These are phyloP conservation scores for Nannoperca australis DNA, from an alignment of 2,797 vertebrate genomes.

Conservation along the genomic window DNA sequence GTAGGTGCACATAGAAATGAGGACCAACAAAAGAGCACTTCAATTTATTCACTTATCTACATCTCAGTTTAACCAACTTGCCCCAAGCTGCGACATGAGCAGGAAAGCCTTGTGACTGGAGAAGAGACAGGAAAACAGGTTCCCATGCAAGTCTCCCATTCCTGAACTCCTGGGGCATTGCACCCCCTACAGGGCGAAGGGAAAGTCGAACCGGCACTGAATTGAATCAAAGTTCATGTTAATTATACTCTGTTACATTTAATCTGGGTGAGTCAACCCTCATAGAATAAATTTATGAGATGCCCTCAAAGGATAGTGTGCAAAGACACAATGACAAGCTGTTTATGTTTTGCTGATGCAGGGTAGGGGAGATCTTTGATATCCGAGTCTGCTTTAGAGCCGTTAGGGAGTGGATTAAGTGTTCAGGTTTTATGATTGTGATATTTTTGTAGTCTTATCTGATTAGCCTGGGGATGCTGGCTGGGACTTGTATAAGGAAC, in stretches of 20 bases:
- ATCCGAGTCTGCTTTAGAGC: conserved; percentile 8
- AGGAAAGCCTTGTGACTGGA: conserved; percentile 80
- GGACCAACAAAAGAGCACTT: conserved; percentile 68
- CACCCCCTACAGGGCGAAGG: conserved; percentile 61
- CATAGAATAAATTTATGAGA: conserved; percentile 7
- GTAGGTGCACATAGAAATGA: conserved; percentile 55
- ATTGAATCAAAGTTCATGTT: not conserved
- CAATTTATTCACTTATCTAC: conserved; percentile 60
- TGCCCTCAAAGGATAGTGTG: conserved; percentile 40
- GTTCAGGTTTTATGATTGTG: conserved; percentile 24
- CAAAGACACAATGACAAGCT: conserved; percentile 37
- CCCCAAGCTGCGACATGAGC: conserved; percentile 67
- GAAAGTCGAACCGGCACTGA: not conserved
- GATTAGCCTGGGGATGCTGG: conserved; percentile 45
- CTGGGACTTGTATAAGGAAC: conserved; percentile 4
- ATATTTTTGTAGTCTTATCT: conserved; percentile 52
- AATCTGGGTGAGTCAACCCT: conserved; percentile 22
- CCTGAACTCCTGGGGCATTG: not conserved
- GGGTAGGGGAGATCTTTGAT: conserved; percentile 39
- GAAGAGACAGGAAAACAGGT: conserved; percentile 56
- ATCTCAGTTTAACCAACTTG: conserved; percentile 62
- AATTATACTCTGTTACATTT: not conserved
- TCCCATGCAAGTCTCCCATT: conserved; percentile 54
- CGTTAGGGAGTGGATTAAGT: conserved; percentile 26
- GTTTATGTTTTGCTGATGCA: conserved; percentile 54